Percentiles rank a stretch among this genome's conserved stretches.
Evolutionary conservation across 2,888 invertebrate genomes (phyloP).

Genomic region (Caprella mutica): DNA sequence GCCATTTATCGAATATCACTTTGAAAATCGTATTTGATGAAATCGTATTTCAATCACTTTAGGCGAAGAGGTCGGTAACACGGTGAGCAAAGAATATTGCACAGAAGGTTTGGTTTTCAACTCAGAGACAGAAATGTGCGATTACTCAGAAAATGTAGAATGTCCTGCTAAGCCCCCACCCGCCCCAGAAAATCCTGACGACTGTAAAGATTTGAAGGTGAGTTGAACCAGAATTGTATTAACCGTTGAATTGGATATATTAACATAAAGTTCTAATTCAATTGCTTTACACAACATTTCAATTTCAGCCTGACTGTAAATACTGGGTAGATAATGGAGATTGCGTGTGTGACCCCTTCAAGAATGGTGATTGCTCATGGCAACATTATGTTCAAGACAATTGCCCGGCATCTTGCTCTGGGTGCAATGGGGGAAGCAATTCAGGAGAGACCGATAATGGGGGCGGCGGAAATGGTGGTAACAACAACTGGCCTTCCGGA

Average conservation of each 20-base stretch:
- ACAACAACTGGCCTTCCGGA: background rate
- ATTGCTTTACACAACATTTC: background rate
- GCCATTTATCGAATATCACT: too few species aligned
- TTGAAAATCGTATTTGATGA: too few species aligned
- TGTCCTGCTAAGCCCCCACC: constrained; percentile 21
- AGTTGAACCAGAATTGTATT: too few species aligned
- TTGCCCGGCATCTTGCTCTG: constrained; percentile 18
- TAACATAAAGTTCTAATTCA: too few species aligned
- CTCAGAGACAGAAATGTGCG: constrained; percentile 29
- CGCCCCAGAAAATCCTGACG: background rate
- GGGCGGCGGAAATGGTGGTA: constrained; percentile 1
- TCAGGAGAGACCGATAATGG: background rate
- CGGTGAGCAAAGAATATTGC: constrained; percentile 29
- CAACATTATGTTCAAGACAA: constrained; percentile 14
- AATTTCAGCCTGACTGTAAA: constrained; percentile 9
- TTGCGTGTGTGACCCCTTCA: constrained; percentile 12
- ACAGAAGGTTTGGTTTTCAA: constrained; percentile 31
- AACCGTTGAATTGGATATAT: too few species aligned
- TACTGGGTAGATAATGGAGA: constrained; percentile 15
- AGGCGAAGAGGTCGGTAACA: constrained; percentile 21
- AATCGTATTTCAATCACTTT: background rate
- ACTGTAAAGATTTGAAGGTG: constrained; percentile 3
- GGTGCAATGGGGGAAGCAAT: background rate
- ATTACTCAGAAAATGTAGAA: constrained; percentile 32
- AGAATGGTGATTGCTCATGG: constrained; percentile 15